Evolutionary conservation across 1,140 invertebrate genomes (phyloP), one percentile per base, ranked within the genome.

Genomic region (Zaprionus davidi): DNA sequence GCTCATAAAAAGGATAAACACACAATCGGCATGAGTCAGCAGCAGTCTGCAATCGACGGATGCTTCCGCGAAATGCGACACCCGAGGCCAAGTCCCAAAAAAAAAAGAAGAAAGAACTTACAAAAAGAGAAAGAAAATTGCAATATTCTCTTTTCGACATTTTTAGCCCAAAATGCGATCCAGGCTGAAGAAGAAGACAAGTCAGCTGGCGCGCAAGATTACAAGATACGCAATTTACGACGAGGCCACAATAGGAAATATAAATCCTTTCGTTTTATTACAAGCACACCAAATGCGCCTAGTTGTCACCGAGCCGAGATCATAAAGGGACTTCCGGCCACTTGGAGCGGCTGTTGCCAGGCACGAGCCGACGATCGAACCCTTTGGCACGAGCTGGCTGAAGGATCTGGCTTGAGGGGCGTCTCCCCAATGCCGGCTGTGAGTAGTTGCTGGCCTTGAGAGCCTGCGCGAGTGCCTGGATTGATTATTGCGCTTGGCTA

Each of bases 191-290:
- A 13, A 9, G 24, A 26, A 22, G 55, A 46, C 71, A 86, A 87
- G 85, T 88, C 84, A 88, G 84, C 84, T 88, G 83, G 76, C 72
- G 59, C 53, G 51, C 28, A 51, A 81, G 78, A 79, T 86, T 83
- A 82, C 80, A 87, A 87, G 83, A 77, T 86, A 81, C 82, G 79
- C 78, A 80, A 76, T 86, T 82, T 85, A 77, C 36, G 64, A 67
- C 41, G n/a, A 46, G n/a, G 41, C 41, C 53, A 88, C 81, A 88
- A 86, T 85, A 67, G 87, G 86, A 90, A 91, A 91, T 87, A 90
- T 90, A 91, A 90, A 90, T 90, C 86, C 86, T 87, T 90, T 90
- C 87, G 82, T 91, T 90, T 90, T 90, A 91, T 90, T 88, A 78
- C 80, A 87, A 75, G 36, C 70, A 79, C 73, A 71, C 78, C 79